Evolutionary conservation across 2,888 invertebrate species (phyloP), one percentile per base, ranked within the genome.

Genomic region (Empis livida): DNA sequence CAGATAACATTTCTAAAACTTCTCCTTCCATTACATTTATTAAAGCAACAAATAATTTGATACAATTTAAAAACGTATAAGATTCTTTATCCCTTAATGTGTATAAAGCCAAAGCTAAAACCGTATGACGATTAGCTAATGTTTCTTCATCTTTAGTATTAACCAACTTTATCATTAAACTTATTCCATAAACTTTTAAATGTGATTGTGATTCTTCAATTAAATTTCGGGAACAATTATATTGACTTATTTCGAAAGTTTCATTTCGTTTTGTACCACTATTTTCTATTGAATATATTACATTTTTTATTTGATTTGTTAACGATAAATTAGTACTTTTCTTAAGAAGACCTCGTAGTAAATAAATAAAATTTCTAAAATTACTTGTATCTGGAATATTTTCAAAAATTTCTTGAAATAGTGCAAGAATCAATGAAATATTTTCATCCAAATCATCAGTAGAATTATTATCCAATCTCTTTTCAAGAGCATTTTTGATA

Each of bases 41-140:
- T 38, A 70, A 44, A 2, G 57, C 56, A 14, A 61, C 62, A 51
- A 70, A 61, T 0, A 70, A 50, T 6, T 65, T 58, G 30, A 70
- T 63, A 39, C 66, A 64, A 52, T 69, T 70, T 2, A 70, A 57
- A 45, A 66, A 70, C 2, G 65, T 62, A 41, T 68, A 70, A 3
- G 68, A 68, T 38, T 70, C 70, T 17, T 57, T 57, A 20, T 60
- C 56, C 45, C 62, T 66, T 0, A 70, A 55, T 1, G 62, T 59
- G 15, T 58, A 53, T 47, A 70, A 37, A 0, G 67, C 64, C 32
- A 69, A 49, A 0, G 65, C 68, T 16, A 67, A 53, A 3, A 69
- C 59, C 2, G 62, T 53, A 50, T 66, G 66, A 3, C 56, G 51
- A 43, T 68, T 67, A 0, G 58, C 45, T 13, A 63, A 42, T 0